These are phyloP conservation scores for Aproaerema taeniolella DNA, from an alignment of 2,888 invertebrate genomes.

Conservation along the genomic window DNA sequence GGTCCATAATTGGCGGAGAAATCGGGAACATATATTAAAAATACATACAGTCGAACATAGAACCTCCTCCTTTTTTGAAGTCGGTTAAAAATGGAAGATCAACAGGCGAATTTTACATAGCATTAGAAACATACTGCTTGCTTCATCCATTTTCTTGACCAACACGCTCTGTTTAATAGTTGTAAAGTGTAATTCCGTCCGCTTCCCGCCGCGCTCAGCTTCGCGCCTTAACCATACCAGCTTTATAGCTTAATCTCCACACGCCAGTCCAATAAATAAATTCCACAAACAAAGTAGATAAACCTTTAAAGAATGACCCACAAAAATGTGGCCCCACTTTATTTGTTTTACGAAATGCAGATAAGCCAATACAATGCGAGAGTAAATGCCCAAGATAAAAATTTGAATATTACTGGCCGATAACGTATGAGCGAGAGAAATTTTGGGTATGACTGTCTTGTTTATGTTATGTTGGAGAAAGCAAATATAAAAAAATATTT, in stretches of 20 bases:
- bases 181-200: slow-evolving; percentile 56
- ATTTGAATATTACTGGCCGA: slow-evolving; percentile 4
- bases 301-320: slow-evolving; percentile 15
- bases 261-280: slow-evolving; percentile 67
- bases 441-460: background rate
- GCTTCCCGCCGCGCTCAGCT: slow-evolving; percentile 64
- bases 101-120: too few species aligned
- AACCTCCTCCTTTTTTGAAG: too few species aligned
- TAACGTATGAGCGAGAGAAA: background rate
- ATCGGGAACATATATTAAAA: too few species aligned
- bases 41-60: too few species aligned
- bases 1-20: too few species aligned
- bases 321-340: slow-evolving; percentile 6
- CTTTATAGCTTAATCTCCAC: slow-evolving; percentile 73
- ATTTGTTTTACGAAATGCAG: slow-evolving; percentile 11
- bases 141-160: too few species aligned
- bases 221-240: slow-evolving; percentile 34
- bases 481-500: too few species aligned
- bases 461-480: too few species aligned
- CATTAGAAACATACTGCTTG: too few species aligned
- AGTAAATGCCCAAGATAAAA: slow-evolving; percentile 3
- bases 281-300: slow-evolving; percentile 27
- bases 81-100: too few species aligned
- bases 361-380: slow-evolving; percentile 9
- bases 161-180: slow-evolving; percentile 27